Percentiles rank a stretch among this genome's conserved stretches.
Evolutionary conservation across 2,888 invertebrate species (phyloP).

Genomic region (Parnassius apollo): DNA sequence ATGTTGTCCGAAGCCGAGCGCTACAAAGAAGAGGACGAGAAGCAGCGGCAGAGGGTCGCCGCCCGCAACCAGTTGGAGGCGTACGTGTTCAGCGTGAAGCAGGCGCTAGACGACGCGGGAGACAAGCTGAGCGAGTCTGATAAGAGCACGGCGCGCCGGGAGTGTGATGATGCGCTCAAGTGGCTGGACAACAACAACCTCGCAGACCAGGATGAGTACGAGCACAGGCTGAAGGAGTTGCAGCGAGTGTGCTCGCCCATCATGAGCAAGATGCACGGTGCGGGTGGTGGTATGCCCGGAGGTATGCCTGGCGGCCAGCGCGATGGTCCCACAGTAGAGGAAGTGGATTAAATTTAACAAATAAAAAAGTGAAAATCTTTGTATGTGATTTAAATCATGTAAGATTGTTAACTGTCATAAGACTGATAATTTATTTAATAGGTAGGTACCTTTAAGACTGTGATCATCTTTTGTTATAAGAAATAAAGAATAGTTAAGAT

Average conservation of each 20-base stretch:
- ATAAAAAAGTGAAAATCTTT: no score
- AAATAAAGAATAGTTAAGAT: no score
- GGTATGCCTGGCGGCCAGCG: slow-evolving; percentile 29
- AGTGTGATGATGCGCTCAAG: slow-evolving; percentile 81
- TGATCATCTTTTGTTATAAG: no score
- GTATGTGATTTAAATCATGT: no score
- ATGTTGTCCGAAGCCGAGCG: slow-evolving; percentile 87
- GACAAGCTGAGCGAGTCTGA: slow-evolving; percentile 83
- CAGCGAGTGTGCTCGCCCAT: slow-evolving; percentile 80
- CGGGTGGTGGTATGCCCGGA: slow-evolving; percentile 27
- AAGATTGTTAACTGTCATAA: no score
- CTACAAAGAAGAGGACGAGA: slow-evolving; percentile 87
- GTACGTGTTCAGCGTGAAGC: slow-evolving; percentile 86
- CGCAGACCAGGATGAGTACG: slow-evolving; percentile 84
- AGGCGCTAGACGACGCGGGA: slow-evolving; percentile 80
- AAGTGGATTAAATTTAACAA: slow-evolving; percentile 48
- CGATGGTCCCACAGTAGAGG: slow-evolving; percentile 57
- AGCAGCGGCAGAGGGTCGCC: slow-evolving; percentile 55
- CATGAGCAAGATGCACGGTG: slow-evolving; percentile 82
- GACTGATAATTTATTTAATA: no score
- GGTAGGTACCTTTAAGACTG: no score
- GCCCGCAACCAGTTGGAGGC: slow-evolving; percentile 87
- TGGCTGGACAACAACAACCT: slow-evolving; percentile 87
- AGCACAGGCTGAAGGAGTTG: slow-evolving; percentile 81
- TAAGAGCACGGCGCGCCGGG: slow-evolving; percentile 70